phyloP scores from a whole-genome alignment of 1,140 invertebrate genomes.

The Heliconius congener region DNA sequence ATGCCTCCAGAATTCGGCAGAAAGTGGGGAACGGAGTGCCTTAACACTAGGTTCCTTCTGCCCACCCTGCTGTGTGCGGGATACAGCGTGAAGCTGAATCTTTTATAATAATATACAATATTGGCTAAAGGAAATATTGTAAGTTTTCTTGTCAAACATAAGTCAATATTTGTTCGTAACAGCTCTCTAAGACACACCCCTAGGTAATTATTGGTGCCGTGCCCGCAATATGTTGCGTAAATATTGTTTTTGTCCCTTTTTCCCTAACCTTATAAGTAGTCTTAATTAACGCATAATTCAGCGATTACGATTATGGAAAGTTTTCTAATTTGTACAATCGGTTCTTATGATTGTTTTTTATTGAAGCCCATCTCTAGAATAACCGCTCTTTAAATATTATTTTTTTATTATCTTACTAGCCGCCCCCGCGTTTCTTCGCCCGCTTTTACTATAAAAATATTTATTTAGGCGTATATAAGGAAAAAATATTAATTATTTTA shows the following conservation, averaged over 20 bases:
- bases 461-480: no score
- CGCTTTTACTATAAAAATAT: no score
- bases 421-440: no score
- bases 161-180: constrained; percentile 20
- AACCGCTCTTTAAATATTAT: no score
- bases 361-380: background rate
- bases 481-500: no score
- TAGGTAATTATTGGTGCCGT: constrained; percentile 12
- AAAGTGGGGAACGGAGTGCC: no score
- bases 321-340: background rate
- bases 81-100: no score
- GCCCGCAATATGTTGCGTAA: constrained; percentile 19
- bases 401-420: no score
- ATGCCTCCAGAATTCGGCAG: no score
- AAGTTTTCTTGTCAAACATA: constrained; percentile 4
- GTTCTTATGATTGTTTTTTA: background rate
- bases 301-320: background rate
- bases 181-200: constrained; percentile 16
- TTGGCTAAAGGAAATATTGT: background rate
- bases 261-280: constrained; percentile 12
- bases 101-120: background rate
- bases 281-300: background rate
- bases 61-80: no score
- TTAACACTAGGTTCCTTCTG: no score
- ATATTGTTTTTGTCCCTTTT: constrained; percentile 23